Conservation (phyloP, 1,140 invertebrate genomes). For the Araneus ventricosus region DNA sequence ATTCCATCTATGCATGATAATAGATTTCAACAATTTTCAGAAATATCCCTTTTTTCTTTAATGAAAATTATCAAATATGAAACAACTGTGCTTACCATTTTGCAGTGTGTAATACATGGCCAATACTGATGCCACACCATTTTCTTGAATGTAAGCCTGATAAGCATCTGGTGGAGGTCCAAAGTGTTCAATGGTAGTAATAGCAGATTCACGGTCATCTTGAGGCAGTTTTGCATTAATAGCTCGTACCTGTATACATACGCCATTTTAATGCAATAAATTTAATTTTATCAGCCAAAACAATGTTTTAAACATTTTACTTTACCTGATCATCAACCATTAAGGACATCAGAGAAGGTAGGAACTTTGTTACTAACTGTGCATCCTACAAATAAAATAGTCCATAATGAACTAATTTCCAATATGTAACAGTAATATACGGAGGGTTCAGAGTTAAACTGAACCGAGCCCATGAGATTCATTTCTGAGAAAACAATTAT, state of each 20-base stretch:
- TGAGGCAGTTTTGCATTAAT: constrained; percentile 92
- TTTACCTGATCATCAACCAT: constrained; percentile 96
- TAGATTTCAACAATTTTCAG: too few relatives aligned
- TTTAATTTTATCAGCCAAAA: background rate
- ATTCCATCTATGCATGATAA: too few relatives aligned
- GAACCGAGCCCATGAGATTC: too few relatives aligned
- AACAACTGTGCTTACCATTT: constrained; percentile 83
- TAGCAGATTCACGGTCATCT: constrained; percentile 95
- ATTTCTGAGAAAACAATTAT: too few relatives aligned
- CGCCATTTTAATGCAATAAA: background rate
- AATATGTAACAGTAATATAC: too few relatives aligned
- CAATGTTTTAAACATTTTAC: background rate
- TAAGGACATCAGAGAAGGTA: constrained; percentile 95
- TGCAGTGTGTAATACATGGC: constrained; percentile 98
- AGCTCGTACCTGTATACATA: constrained; percentile 84
- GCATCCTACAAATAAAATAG: constrained; percentile 83
- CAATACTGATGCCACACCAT: constrained; percentile 92
- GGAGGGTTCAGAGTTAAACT: too few relatives aligned
- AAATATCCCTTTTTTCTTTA: too few relatives aligned
- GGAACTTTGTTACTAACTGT: constrained; percentile 95
- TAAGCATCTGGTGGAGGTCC: constrained; percentile 95
- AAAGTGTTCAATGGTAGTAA: constrained; percentile 96
- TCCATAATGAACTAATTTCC: too few relatives aligned
- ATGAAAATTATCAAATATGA: too few relatives aligned
- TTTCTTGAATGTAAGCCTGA: constrained; percentile 92